phyloP scores from a whole-genome alignment of 2,113 vertebrate species.

The Neofelis nebulosa region DNA sequence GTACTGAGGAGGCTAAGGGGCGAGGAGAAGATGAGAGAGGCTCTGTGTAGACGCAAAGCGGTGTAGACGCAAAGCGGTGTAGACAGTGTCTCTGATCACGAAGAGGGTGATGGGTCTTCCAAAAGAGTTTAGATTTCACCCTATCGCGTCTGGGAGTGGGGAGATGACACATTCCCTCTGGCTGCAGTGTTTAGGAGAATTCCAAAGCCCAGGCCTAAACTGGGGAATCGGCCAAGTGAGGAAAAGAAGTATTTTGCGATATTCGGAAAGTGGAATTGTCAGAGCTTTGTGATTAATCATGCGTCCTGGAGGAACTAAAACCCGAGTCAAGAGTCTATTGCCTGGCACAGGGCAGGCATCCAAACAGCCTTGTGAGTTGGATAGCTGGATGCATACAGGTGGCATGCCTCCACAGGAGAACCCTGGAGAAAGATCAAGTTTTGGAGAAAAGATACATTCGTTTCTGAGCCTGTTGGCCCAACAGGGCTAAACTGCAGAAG shows the following conservation, averaged over 20 bases:
- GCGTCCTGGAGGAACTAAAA: background rate
- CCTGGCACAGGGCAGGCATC: no score
- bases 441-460: background rate
- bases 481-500: background rate
- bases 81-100: background rate
- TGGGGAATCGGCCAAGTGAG: background rate
- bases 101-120: background rate
- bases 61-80: accelerated
- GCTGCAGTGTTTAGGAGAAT: background rate
- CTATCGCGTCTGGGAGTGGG: background rate
- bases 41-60: background rate
- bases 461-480: background rate
- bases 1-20: no score
- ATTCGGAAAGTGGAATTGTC: background rate
- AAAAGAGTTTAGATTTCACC: background rate
- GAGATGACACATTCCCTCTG: background rate
- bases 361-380: background rate
- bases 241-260: background rate
- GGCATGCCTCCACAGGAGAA: accelerated
- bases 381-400: accelerated
- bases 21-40: accelerated
- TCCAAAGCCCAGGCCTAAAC: background rate
- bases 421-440: background rate
- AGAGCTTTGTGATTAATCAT: background rate
- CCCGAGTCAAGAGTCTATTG: background rate